A percentile compares a stretch with the other conserved stretches of the same genome.
Conservation (phyloP, 2,113 vertebrate genomes). For the Athene cunicularia region DNA sequence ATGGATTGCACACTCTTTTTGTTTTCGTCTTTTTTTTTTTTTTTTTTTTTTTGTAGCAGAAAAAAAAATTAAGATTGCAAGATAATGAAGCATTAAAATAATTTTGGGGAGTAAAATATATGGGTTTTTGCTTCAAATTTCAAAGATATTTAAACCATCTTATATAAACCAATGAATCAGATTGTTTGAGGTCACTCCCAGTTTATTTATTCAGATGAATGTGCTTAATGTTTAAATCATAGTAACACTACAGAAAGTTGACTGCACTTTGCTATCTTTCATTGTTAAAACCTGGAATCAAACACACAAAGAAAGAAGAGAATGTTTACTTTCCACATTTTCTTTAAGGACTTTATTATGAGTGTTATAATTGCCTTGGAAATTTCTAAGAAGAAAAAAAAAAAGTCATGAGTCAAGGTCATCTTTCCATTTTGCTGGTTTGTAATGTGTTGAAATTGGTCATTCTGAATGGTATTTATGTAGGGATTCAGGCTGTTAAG, state of each 20-base stretch:
- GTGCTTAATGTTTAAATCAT: conserved; percentile 29
- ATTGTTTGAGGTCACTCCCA: background rate
- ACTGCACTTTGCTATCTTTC: conserved; percentile 27
- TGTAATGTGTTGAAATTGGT: conserved; percentile 44
- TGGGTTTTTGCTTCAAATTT: conserved; percentile 2
- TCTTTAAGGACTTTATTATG: background rate
- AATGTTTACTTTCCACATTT: conserved; percentile 22
- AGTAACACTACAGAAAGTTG: background rate
- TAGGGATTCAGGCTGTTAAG: conserved; percentile 30
- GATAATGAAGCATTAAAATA: background rate
- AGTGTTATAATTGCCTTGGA: background rate
- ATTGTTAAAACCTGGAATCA: conserved; percentile 45
- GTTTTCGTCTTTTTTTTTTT: background rate
- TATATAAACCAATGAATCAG: background rate
- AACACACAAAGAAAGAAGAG: background rate
- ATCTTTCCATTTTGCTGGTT: conserved; percentile 52
- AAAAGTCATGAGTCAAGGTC: background rate
- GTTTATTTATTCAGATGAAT: conserved; percentile 27
- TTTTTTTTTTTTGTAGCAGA: background rate
- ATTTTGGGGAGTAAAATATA: background rate
- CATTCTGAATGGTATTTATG: conserved; percentile 47
- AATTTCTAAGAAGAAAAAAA: conserved; percentile 28
- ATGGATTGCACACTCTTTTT: background rate
- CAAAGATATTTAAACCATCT: background rate
- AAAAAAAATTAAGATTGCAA: background rate